These are phyloP conservation scores for Bombus terrestris DNA, from an alignment of 1,140 invertebrate genomes.

Conservation along the genomic window DNA sequence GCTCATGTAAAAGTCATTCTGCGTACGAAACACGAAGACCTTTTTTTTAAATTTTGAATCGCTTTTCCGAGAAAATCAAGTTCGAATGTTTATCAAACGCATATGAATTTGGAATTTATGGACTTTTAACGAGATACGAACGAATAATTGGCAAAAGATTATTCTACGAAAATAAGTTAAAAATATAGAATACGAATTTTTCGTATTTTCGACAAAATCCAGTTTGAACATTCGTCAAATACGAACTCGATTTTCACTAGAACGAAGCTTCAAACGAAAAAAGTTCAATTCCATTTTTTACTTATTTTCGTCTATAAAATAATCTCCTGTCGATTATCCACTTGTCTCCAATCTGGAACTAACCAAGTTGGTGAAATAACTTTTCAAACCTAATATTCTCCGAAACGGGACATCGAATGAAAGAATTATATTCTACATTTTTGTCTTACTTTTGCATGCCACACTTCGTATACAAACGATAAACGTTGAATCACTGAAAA, in stretches of 20 bases:
- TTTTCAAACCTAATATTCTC: neutral
- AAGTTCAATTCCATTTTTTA: neutral
- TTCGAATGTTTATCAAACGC: too few relatives aligned
- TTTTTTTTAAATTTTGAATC: too few relatives aligned
- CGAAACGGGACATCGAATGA: too few relatives aligned
- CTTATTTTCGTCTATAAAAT: neutral
- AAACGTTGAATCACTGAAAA: neutral
- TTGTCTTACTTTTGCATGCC: neutral
- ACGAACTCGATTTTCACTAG: neutral
- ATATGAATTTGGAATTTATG: neutral
- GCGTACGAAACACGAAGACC: too few relatives aligned
- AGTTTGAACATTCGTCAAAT: neutral
- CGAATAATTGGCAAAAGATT: neutral
- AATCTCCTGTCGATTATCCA: neutral
- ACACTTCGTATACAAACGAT: neutral
- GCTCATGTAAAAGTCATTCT: too few relatives aligned
- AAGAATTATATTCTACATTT: neutral
- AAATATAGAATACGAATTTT: neutral
- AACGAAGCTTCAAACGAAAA: neutral
- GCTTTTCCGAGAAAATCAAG: too few relatives aligned
- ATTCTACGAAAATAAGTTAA: neutral
- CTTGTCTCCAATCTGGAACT: neutral
- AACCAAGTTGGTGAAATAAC: neutral
- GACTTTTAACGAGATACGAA: neutral
- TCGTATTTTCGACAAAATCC: neutral